These are phyloP conservation scores for Stratiolaelaps scimitus DNA, from an alignment of 1,140 invertebrate species.

Conservation along the genomic window DNA sequence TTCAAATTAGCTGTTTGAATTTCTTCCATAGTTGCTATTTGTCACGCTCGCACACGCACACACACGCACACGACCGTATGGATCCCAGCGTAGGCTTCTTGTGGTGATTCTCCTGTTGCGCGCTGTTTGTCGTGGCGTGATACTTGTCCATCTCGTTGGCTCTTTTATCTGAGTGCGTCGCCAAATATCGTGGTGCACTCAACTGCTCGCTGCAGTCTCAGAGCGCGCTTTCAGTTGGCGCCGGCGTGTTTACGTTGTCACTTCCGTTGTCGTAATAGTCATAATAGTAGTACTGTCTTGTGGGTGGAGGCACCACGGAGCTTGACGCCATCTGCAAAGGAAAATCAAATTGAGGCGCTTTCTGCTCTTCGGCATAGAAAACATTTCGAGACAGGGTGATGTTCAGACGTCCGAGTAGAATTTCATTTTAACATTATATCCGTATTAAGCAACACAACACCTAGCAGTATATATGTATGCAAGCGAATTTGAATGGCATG, in stretches of 20 bases:
- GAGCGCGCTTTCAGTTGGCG: constrained; percentile 14
- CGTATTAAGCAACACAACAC: no score
- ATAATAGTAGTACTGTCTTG: constrained; percentile 25
- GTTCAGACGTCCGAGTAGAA: no score
- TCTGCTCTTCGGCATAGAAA: no score
- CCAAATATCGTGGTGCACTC: neutral
- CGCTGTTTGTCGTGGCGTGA: neutral
- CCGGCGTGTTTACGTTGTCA: neutral
- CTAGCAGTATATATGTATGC: no score
- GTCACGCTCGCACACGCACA: neutral
- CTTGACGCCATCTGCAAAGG: constrained; percentile 8
- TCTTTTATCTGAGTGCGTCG: no score
- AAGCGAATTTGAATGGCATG: no score
- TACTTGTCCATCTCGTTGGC: neutral
- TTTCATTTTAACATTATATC: no score
- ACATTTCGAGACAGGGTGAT: no score
- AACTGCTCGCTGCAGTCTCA: neutral
- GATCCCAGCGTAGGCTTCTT: neutral
- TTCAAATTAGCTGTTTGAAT: neutral
- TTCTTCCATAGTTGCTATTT: no score
- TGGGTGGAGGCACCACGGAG: neutral
- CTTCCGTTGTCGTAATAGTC: constrained; percentile 20
- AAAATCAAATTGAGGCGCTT: neutral
- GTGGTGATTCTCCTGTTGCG: neutral
- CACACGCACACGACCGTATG: neutral